These are phyloP conservation scores for Hemitrygon akajei DNA, from an alignment of 2,797 vertebrate species.

Conservation along the genomic window DNA sequence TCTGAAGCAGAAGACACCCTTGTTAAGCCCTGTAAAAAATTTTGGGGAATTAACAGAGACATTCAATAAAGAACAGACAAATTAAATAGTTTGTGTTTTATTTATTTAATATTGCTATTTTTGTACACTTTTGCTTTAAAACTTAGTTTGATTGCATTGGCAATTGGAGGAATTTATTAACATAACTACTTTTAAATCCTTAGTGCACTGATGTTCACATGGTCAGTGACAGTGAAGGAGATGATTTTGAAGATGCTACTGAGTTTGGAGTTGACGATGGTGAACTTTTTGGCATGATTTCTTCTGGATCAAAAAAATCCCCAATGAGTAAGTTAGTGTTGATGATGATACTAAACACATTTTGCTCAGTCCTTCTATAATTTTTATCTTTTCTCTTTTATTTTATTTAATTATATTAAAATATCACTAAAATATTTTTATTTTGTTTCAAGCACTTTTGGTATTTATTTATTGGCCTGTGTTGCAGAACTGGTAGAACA, in stretches of 20 bases:
- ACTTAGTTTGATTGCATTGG: background rate
- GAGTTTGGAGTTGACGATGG: conserved; percentile 97
- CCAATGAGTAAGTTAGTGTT: conserved; percentile 81
- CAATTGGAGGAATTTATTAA: background rate
- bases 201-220: conserved; percentile 95
- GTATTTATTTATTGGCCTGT: background rate
- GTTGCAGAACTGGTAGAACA: background rate
- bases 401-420: background rate
- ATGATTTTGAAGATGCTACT: conserved; percentile 95
- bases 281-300: conserved; percentile 91
- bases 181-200: background rate
- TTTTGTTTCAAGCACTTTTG: background rate
- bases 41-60: background rate
- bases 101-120: background rate
- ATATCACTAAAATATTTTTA: too few species aligned
- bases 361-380: background rate
- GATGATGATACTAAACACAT: background rate
- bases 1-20: too few species aligned
- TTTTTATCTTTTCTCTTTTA: background rate
- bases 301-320: conserved; percentile 83
- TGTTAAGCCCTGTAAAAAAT: too few species aligned
- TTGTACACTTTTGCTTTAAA: background rate
- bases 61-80: background rate
- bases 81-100: background rate
- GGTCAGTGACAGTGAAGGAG: conserved; percentile 96